These are phyloP conservation scores for Erpornis zantholeuca DNA, from an alignment of 2,113 vertebrate species.

Conservation along the genomic window DNA sequence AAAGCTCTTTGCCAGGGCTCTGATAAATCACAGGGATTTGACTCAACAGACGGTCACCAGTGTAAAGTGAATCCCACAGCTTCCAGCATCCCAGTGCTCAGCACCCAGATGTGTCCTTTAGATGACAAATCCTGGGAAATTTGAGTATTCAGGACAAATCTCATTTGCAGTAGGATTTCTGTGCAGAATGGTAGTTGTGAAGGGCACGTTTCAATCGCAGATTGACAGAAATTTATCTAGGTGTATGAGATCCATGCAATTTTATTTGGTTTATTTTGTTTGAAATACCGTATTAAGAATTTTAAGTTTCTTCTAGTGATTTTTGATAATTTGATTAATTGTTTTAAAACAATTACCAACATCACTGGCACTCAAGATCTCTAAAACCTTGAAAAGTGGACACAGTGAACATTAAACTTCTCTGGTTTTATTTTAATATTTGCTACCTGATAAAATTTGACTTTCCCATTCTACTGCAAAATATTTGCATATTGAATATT, in stretches of 20 bases:
- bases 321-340: neutral
- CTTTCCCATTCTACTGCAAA: neutral
- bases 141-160: neutral
- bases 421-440: neutral
- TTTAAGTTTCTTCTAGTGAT: neutral
- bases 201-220: neutral
- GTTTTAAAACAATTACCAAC: neutral
- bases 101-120: fast-evolving
- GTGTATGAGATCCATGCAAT: neutral
- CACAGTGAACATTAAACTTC: neutral
- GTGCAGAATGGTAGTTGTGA: neutral
- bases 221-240: neutral
- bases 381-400: neutral
- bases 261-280: neutral
- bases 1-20: neutral
- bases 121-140: neutral
- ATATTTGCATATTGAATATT: neutral
- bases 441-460: neutral
- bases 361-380: neutral
- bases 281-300: neutral
- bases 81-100: neutral
- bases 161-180: neutral
- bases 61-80: neutral
- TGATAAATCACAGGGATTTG: neutral
- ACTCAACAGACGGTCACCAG: neutral